Base-by-base conservation (phyloP, 1,140 invertebrate genomes). In the Philopotamus ludificatus region DNA sequence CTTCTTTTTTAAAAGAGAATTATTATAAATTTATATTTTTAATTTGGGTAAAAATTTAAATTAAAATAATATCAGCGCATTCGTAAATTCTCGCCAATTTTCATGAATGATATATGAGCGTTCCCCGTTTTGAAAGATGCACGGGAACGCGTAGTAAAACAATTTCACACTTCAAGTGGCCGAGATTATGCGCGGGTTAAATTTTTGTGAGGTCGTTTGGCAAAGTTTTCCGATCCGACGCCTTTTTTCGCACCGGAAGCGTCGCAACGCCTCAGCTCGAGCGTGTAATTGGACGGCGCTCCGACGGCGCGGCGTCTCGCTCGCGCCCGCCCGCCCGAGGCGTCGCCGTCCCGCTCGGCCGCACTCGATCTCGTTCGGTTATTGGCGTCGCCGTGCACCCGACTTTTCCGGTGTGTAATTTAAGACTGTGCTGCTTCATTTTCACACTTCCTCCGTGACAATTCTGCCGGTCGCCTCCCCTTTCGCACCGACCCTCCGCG, bases 241-340 rank as follows among this genome's bases (percentile, higher is more conserved):
- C 63, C 64, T 66, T 62, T 66, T 66, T 66, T 66, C 65, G 65
- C 65, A 59, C 57, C 65, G 50, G 50, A 50, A 61, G 65, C 58
- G 51, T 62, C 65, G 62, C 64, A 59, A 60, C 60, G 64, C 4
- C 74, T 65, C 68, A 77, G 74, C 76, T 79, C 79, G 74, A 77
- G 76, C 79, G 77, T 81, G 76, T 79, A 81, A 81, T 81, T 81
- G 79, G 79, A 81, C 79, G 76, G 78, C 75, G 77, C 76, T 74
- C 74, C 57, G 73, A 72, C 74, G 74, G 39, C 73, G 51, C 63
- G 28, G 68, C 74, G 73, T 74, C 22, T 53, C 65, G 42, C 49
- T 23, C 54, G 51, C 8, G 20, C 54, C 70, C 45, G 45, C 62
- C 59, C 67, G 42, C 63, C 45, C n/a, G n/a, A n/a, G 47, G 39